A percentile compares a stretch with the other conserved stretches of the same genome.
Conservation (phyloP, 2,888 invertebrate genomes). For the Andrena minutula region DNA sequence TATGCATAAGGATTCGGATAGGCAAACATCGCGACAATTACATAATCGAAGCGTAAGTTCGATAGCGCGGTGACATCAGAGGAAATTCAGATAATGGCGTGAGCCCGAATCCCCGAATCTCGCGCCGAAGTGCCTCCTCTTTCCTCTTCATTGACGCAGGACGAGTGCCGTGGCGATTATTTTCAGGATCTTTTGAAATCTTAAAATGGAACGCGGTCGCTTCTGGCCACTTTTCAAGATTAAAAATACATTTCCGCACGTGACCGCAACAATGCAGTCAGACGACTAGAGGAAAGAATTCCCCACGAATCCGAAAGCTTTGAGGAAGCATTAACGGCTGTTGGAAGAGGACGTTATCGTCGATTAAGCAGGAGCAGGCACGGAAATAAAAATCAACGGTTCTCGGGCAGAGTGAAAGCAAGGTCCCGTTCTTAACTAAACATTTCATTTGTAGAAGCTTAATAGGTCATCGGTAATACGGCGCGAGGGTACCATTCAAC, state of each 20-base stretch:
- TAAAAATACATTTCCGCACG: constrained; percentile 16
- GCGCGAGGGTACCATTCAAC: too few relatives aligned
- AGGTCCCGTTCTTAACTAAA: not conserved
- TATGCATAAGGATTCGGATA: constrained; percentile 8
- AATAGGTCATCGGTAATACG: too few relatives aligned
- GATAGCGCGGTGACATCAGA: constrained; percentile 3
- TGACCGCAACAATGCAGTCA: not conserved
- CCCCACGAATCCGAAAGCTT: not conserved
- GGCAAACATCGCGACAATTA: constrained; percentile 29
- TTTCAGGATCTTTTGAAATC: constrained; percentile 11
- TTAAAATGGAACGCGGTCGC: not conserved
- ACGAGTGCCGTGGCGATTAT: constrained; percentile 6
- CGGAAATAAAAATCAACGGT: not conserved
- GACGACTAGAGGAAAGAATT: not conserved
- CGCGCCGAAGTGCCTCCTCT: not conserved
- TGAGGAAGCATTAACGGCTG: not conserved
- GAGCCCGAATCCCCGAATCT: too few relatives aligned
- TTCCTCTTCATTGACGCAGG: not conserved
- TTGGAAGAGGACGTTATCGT: not conserved
- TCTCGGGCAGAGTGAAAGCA: not conserved
- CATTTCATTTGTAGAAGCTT: too few relatives aligned
- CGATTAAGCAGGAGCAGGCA: not conserved
- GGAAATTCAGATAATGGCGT: not conserved
- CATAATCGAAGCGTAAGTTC: constrained; percentile 28
- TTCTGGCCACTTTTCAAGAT: constrained; percentile 30